Conservation (phyloP, 2,797 vertebrate genomes). For the Eulemur rubriventer region DNA sequence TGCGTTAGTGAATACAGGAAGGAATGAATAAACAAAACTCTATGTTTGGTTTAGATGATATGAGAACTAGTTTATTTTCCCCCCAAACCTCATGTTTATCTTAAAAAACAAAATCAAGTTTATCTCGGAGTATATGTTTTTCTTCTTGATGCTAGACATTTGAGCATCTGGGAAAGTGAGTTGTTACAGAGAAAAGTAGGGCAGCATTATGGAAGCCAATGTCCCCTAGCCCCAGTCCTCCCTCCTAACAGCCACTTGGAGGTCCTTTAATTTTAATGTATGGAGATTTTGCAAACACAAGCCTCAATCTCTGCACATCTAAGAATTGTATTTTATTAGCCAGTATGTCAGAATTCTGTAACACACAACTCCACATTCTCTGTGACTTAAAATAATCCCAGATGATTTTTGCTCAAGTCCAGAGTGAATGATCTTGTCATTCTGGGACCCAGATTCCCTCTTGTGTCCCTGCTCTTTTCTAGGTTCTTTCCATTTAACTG, state of each 20-base stretch:
- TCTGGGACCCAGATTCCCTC: neutral
- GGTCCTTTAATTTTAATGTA: neutral
- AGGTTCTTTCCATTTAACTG: neutral
- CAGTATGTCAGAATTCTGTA: neutral
- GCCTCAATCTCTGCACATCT: neutral
- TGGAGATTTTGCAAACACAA: neutral
- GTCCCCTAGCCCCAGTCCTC: neutral
- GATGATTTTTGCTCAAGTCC: neutral
- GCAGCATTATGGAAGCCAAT: neutral
- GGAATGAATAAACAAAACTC: neutral
- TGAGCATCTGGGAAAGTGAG: neutral
- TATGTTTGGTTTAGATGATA: neutral
- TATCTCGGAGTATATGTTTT: neutral
- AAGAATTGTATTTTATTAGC: neutral
- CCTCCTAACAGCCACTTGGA: neutral
- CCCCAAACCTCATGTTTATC: neutral
- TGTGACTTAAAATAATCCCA: neutral
- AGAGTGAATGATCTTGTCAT: neutral
- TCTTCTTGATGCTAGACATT: neutral
- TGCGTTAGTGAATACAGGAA: neutral
- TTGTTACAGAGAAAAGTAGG: neutral
- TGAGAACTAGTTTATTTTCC: neutral
- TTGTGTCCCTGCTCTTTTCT: accelerated
- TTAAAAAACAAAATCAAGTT: slow-evolving; percentile 18
- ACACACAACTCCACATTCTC: neutral